phyloP scores from a whole-genome alignment of 2,888 invertebrate species.

The Rhingia campestris region DNA sequence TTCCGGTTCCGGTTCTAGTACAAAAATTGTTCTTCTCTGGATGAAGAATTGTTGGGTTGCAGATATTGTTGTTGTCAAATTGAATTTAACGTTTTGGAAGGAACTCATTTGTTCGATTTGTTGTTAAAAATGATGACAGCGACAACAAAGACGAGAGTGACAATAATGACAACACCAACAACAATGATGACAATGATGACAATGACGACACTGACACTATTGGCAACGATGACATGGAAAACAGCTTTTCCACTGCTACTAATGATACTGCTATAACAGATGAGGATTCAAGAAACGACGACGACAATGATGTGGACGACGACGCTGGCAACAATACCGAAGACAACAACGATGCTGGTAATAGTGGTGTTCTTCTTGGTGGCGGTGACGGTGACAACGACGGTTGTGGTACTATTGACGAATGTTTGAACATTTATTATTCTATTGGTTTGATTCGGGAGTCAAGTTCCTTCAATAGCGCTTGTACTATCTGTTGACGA shows the following conservation, averaged over 20 bases:
- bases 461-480: slow-evolving; percentile 12
- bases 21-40: slow-evolving; percentile 46
- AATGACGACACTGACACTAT: slow-evolving; percentile 44
- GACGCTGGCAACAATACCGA: slow-evolving; percentile 47
- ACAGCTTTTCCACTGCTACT: slow-evolving; percentile 18
- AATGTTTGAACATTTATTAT: slow-evolving; percentile 62
- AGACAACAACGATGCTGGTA: slow-evolving; percentile 36
- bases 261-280: slow-evolving; percentile 20
- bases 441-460: slow-evolving; percentile 9
- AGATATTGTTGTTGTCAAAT: slow-evolving; percentile 46
- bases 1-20: slow-evolving; percentile 48
- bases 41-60: slow-evolving; percentile 39
- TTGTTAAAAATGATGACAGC: slow-evolving; percentile 64
- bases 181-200: slow-evolving; percentile 17
- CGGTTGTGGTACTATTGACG: slow-evolving; percentile 27
- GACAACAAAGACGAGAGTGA: slow-evolving; percentile 50
- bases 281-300: slow-evolving; percentile 37
- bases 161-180: slow-evolving; percentile 4
- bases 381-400: slow-evolving; percentile 12
- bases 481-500: slow-evolving; percentile 28
- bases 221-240: slow-evolving; percentile 62
- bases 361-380: background rate
- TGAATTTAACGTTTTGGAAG: slow-evolving; percentile 66
- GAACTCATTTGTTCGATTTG: slow-evolving; percentile 71
- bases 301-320: slow-evolving; percentile 13